Evolutionary conservation across 2,797 vertebrate species (phyloP), one percentile per base, ranked within the genome.

Genomic region (Masticophis lateralis): DNA sequence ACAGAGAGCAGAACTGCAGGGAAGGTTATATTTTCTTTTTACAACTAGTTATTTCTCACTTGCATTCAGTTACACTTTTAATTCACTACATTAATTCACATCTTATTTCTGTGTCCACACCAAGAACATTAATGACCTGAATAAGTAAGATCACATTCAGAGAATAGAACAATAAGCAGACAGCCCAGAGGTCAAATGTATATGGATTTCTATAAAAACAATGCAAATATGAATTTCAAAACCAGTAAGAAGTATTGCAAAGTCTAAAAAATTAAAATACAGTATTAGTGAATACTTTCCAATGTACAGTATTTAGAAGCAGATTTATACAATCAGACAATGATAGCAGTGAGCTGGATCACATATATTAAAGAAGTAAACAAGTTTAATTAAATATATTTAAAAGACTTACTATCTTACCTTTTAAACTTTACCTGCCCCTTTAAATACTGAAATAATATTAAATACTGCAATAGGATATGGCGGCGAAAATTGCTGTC

Each of bases 391-490:
- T n/a, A 13, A 88, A 69, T 55, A 12, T 43, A 28, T 57, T 88
- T 60, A 47, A 89, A 55, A 69, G 12, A 43, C 43, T 22, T 93
- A 61, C 18, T 74, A 63, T 11, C 55, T 98, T 96, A 99, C 99
- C 99, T 99, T 98, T 99, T 99, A 97, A 99, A 99, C 97, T 99
- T 99, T 96, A 99, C 99, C 95, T 99, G 99, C 57, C 99, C 99
- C 96, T 99, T 99, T 93, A 99, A 98, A 97, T 99, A 99, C 93
- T 99, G 99, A 97, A 99, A 99, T 47, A 99, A 98, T 98, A 99
- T 99, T 90, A 99, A 98, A 97, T 99, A 99, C 95, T 99, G 99
- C 96, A 99, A 97, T 20, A 99, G 97, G 95, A 99, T 99, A 97
- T 99, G 99, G 37, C 99, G 98, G 27, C 99, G 98, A 95, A 99